phyloP scores from a whole-genome alignment of 2,797 vertebrate species.

The Eptatretus atami region DNA sequence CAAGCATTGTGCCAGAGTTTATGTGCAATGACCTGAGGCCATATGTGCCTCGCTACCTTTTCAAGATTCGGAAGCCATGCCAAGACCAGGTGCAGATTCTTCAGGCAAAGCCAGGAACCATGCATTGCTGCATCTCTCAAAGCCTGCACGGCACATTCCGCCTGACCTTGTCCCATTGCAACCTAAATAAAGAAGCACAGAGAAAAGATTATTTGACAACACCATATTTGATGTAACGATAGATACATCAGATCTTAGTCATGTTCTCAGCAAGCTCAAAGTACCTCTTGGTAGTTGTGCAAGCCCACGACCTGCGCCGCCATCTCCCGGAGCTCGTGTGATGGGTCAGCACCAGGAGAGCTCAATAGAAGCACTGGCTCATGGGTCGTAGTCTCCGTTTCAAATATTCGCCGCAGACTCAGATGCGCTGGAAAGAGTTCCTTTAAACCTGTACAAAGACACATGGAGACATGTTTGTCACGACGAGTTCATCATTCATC shows the following conservation, averaged over 20 bases:
- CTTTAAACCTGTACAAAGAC: too few species aligned
- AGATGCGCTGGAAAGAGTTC: slow-evolving; percentile 11
- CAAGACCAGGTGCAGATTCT: slow-evolving; percentile 79
- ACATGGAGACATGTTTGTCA: too few species aligned
- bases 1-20: too few species aligned
- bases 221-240: neutral
- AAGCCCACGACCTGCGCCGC: slow-evolving; percentile 33
- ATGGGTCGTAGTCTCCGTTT: slow-evolving; percentile 42
- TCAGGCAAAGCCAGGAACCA: slow-evolving; percentile 78
- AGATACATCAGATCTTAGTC: neutral
- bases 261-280: neutral
- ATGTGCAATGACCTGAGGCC: too few species aligned
- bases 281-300: slow-evolving; percentile 56
- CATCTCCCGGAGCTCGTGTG: slow-evolving; percentile 71
- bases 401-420: slow-evolving; percentile 43
- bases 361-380: slow-evolving; percentile 78
- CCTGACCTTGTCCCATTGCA: slow-evolving; percentile 92
- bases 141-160: slow-evolving; percentile 52
- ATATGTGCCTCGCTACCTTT: slow-evolving; percentile 23
- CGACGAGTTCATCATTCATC: too few species aligned
- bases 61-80: slow-evolving; percentile 62
- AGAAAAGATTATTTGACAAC: neutral
- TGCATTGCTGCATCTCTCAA: slow-evolving; percentile 41
- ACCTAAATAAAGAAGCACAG: slow-evolving; percentile 21
- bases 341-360: slow-evolving; percentile 81